Conservation (phyloP, 2,797 vertebrate species). For the Chelon labrosus region DNA sequence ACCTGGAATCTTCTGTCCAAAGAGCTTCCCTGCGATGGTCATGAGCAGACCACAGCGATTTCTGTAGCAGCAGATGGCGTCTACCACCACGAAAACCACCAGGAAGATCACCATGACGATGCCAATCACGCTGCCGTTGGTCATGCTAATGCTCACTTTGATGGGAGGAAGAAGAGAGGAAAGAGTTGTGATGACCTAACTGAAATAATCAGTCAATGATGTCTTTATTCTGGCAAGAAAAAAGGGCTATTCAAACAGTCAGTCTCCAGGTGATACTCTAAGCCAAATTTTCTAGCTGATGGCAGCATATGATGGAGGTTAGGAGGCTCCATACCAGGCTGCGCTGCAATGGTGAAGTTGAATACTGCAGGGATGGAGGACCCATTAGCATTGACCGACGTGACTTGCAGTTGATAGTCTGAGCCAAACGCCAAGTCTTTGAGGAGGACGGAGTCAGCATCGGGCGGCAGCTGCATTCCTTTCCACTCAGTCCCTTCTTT, state of each 20-base stretch:
- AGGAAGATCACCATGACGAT: constrained; percentile 86
- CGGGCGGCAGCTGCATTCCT: constrained; percentile 31
- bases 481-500: constrained; percentile 64
- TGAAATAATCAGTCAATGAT: background rate
- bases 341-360: constrained; percentile 67
- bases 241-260: too few relatives aligned
- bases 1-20: constrained; percentile 77
- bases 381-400: constrained; percentile 72
- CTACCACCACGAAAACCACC: constrained; percentile 82
- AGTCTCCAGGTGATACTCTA: background rate
- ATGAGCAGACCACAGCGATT: constrained; percentile 87
- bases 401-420: constrained; percentile 69
- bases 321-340: constrained; percentile 51
- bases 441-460: constrained; percentile 48
- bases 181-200: background rate
- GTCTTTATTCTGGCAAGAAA: too few relatives aligned
- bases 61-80: constrained; percentile 86
- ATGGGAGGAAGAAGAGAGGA: constrained; percentile 11
- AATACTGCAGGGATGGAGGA: constrained; percentile 64
- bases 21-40: constrained; percentile 82
- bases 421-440: constrained; percentile 64
- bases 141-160: constrained; percentile 63
- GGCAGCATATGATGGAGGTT: background rate
- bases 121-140: constrained; percentile 82
- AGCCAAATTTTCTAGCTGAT: background rate